phyloP scores from a whole-genome alignment of 2,797 vertebrate species.

The Cryptoblepharus egeriae region DNA sequence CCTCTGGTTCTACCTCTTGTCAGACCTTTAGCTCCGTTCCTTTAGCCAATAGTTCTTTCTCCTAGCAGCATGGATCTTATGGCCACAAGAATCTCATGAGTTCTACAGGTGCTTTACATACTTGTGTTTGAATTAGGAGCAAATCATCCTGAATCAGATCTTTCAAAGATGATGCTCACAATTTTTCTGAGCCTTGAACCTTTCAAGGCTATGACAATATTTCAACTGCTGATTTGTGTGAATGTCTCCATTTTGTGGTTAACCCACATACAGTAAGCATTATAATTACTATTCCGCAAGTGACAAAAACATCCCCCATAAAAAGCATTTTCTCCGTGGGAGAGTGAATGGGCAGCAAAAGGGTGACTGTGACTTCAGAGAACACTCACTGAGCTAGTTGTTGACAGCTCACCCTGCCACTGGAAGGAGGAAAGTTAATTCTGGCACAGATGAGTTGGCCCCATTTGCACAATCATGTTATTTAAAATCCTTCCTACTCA shows the following conservation, averaged over 20 bases:
- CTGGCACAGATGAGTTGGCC: neutral
- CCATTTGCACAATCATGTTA: neutral
- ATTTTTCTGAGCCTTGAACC: neutral
- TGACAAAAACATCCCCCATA: neutral
- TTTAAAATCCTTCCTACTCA: neutral
- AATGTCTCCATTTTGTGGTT: neutral
- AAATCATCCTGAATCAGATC: neutral
- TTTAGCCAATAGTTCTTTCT: neutral
- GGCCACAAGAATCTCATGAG: neutral
- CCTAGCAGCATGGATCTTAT: neutral
- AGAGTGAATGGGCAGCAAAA: neutral
- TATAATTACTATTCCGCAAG: neutral
- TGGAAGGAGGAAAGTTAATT: neutral
- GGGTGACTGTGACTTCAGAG: neutral
- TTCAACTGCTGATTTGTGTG: neutral
- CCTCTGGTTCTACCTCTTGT: no score
- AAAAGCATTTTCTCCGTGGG: neutral
- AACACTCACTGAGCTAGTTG: conserved; percentile 1
- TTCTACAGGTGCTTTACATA: neutral
- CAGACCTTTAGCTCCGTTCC: no score
- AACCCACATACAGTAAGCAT: neutral
- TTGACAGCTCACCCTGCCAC: neutral
- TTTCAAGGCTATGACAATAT: neutral
- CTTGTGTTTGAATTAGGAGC: neutral
- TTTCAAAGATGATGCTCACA: no score